A percentile compares a stretch with the other conserved stretches of the same genome.
Conservation (phyloP, 2,113 vertebrate genomes). For the Ailurus styani region DNA sequence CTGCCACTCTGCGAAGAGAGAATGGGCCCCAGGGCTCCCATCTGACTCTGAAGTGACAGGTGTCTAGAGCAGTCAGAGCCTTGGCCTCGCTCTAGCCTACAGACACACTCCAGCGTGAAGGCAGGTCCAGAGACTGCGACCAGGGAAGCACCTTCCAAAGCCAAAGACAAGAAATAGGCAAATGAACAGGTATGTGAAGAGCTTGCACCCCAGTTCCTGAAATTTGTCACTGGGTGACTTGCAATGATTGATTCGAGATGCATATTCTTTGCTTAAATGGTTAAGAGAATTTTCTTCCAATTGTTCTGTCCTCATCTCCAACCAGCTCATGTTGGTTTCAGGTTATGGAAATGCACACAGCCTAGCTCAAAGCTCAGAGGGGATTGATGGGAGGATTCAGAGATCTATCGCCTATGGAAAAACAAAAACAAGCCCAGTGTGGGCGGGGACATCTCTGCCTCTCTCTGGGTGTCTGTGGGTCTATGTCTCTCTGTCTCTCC, state of each 20-base stretch:
- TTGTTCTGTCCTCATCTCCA: not conserved
- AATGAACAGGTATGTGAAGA: accelerated
- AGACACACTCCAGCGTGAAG: not conserved
- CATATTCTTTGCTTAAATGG: not conserved
- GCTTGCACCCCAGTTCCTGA: not conserved
- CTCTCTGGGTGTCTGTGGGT: not conserved
- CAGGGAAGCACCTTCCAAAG: not conserved
- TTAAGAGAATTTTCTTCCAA: not conserved
- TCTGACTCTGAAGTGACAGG: not conserved
- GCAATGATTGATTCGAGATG: not conserved
- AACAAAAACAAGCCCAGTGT: not conserved
- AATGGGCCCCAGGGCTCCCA: not conserved
- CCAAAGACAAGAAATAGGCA: not conserved
- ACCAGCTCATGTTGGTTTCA: not conserved
- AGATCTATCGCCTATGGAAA: not conserved
- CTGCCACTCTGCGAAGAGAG: not conserved
- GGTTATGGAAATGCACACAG: not conserved
- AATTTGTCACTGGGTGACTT: not conserved
- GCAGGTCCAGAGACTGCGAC: not conserved
- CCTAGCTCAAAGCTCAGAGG: not conserved
- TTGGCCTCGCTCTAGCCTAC: not conserved
- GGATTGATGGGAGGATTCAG: not conserved
- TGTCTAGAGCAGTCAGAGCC: not conserved
- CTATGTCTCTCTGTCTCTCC: not conserved
- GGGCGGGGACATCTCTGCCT: not conserved